Percentiles rank a stretch among this genome's conserved stretches.
These are phyloP conservation scores for Spilosoma lubricipeda DNA, from an alignment of 2,888 invertebrate genomes.

Conservation along the genomic window DNA sequence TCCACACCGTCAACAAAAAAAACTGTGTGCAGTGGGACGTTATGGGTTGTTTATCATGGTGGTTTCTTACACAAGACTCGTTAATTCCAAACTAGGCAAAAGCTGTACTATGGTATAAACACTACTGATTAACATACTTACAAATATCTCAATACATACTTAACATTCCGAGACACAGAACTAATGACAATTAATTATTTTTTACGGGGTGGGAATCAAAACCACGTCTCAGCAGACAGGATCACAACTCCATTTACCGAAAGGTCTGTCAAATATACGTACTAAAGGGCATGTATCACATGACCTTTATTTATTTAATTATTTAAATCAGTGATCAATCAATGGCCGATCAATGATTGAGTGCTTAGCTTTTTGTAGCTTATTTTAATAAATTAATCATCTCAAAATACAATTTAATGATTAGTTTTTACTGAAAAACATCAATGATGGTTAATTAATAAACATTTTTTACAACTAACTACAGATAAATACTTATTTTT, in stretches of 20 bases:
- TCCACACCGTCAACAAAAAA: no score
- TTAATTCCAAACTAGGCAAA: no score
- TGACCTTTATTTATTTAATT: background rate
- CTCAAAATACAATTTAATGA: conserved; percentile 1
- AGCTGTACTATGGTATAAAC: no score
- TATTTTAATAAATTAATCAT: conserved; percentile 1
- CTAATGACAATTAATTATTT: no score
- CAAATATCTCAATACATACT: no score
- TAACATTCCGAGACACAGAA: no score
- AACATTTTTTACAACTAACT: background rate
- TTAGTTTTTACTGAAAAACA: conserved; percentile 6
- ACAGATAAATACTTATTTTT: conserved; percentile 1
- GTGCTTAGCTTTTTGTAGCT: background rate
- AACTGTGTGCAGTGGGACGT: no score
- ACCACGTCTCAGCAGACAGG: background rate
- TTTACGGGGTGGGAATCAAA: background rate
- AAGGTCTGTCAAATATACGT: no score
- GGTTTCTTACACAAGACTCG: no score
- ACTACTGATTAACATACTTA: no score
- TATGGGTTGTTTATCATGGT: no score
- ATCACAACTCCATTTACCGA: background rate
- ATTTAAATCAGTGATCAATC: conserved; percentile 1
- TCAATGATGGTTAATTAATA: conserved; percentile 9
- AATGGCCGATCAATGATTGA: background rate
- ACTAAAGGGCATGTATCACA: background rate